Percentiles rank a stretch among this genome's conserved stretches.
These are phyloP conservation scores for Mormyrus proboscirostris DNA, from an alignment of 2,797 vertebrate genomes.

Conservation along the genomic window DNA sequence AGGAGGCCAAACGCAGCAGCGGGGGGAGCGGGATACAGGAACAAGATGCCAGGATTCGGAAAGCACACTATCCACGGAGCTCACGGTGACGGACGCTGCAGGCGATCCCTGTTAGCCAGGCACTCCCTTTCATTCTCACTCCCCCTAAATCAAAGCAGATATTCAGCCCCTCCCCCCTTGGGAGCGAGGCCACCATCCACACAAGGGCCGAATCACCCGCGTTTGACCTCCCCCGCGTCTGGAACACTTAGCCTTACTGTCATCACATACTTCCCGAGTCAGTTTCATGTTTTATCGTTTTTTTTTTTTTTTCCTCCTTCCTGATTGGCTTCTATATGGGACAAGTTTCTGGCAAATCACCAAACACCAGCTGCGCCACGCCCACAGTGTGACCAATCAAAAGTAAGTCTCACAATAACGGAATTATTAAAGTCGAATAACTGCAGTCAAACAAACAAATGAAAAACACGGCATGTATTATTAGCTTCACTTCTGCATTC, in stretches of 20 bases:
- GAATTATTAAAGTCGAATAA: background rate
- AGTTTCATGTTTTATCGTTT: background rate
- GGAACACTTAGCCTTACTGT: background rate
- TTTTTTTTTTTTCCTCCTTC: background rate
- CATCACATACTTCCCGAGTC: background rate
- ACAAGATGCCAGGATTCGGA: background rate
- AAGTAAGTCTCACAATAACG: background rate
- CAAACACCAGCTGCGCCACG: background rate
- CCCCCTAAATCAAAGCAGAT: background rate
- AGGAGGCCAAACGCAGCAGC: background rate
- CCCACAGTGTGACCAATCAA: background rate
- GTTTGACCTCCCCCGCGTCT: background rate
- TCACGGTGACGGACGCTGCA: background rate
- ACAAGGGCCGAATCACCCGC: background rate
- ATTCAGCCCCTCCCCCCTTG: background rate
- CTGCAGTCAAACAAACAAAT: background rate
- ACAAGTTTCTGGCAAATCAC: background rate
- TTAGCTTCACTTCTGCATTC: background rate
- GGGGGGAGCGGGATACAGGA: background rate
- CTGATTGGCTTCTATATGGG: background rate
- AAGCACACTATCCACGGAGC: background rate
- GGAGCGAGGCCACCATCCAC: background rate
- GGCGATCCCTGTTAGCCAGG: background rate
- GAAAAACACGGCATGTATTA: background rate
- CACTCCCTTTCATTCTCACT: background rate